Evolutionary conservation across 2,888 invertebrate species (phyloP), one percentile per base, ranked within the genome.

Genomic region (Dastarcus helophoroides): DNA sequence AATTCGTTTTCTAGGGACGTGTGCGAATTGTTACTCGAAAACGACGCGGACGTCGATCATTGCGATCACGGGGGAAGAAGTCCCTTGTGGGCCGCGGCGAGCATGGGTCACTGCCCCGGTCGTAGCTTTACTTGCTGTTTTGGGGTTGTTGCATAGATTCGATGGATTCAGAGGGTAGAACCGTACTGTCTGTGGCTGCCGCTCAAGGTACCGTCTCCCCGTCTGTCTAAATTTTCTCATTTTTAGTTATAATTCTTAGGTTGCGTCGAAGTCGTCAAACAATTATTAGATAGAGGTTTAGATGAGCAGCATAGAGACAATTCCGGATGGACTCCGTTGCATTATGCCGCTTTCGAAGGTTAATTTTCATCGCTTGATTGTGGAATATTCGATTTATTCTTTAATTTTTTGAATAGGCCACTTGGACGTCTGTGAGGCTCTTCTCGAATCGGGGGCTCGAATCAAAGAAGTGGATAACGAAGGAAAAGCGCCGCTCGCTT

Each of bases 111-210:
- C 60, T n/a, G 81, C 86, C 13, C 70, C 77, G 8, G 81, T 90
- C 1, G 85, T 90, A 2, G 79, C 84, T 9, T 67, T 90, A 41
- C 65, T n/a, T 94, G 41, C 69, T 94, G 39, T 91, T 90, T 65
- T 93, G 93, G 93, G 93, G 93, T 22, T 91, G 91, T 38, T 86
- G 89, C 51, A 88, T 93, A 30, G 94, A 94, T 63, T 80, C 79
- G 48, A 93, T 94, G 69, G 94, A 95, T 63, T 76, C 79, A 3
- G 93, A 93, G 58, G 94, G 94, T 0, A 70, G 94, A 19, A 94
- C 93, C 0, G 93, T 86, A 34, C 68, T 86, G 3, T 81, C 81
- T 37, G 80, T 84, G 2, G 85, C 85, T 2, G 83, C 85, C 1
- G 85, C 85, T 1, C 84, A 88, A 63, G 88, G 81, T 60, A 41